These are phyloP conservation scores for Molanna angustata DNA, from an alignment of 2,888 invertebrate genomes.

Conservation along the genomic window DNA sequence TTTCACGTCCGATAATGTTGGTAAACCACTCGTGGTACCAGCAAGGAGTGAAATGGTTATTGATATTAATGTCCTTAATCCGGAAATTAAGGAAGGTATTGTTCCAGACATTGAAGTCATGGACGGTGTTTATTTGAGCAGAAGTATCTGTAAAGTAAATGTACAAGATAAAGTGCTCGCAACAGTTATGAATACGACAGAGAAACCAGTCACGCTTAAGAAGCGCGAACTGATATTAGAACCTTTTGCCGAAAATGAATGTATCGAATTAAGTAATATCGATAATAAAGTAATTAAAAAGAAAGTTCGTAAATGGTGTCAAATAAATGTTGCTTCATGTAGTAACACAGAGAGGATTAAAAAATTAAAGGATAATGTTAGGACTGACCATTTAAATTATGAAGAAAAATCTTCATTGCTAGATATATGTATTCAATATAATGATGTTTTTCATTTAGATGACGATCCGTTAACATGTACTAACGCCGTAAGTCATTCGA, in stretches of 20 bases:
- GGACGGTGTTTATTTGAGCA: background rate
- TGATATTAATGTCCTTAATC: background rate
- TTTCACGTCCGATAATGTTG: background rate
- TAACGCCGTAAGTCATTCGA: conserved; percentile 33
- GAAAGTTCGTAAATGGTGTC: background rate
- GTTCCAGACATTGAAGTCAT: background rate
- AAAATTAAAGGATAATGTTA: background rate
- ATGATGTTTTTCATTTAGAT: conserved; percentile 34
- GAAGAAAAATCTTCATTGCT: conserved; percentile 35
- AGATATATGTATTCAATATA: conserved; percentile 27
- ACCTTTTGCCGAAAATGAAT: background rate
- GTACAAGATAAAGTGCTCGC: background rate
- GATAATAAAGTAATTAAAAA: conserved; percentile 1
- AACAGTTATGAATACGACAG: background rate
- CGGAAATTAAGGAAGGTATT: background rate
- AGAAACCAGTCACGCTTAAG: background rate
- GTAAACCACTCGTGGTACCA: background rate
- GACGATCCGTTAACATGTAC: conserved; percentile 34
- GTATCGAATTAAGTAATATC: background rate
- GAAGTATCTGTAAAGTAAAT: background rate
- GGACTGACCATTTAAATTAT: conserved; percentile 32
- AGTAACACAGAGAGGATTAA: background rate
- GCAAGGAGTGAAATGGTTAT: background rate
- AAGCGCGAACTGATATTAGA: background rate
- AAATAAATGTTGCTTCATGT: background rate